Base-by-base conservation (phyloP, 2,113 vertebrate genomes). In the Motacilla tschutschensis region DNA sequence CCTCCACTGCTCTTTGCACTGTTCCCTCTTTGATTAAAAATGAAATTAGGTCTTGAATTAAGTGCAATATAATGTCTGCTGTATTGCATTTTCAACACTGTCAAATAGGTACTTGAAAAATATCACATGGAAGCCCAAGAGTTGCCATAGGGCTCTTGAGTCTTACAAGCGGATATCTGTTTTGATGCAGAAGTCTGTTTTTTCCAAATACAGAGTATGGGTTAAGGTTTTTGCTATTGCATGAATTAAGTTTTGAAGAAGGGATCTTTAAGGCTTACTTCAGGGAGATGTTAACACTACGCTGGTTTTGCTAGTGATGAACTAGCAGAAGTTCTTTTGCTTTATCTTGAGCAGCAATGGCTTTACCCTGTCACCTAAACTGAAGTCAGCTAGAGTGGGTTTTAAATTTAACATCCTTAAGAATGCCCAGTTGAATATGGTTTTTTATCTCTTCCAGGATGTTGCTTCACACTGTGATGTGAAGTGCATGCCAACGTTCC, bases 401-500 rank as follows among this genome's bases (percentile, higher is more conserved):
- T 69, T 25, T 88, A 50, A 79, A 19, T 62, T 20, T 44, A 53
- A 35, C 6, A 16, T 48, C 16, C 3, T 57, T 81, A 46, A 67
- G 14, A 48, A 72, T 65, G 17, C 16, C 19, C 6, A 74, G 7
- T 43, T 87, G 33, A 89, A 54, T 22, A 47, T 36, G 44, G 1
- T 4, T 28, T 87, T 79, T 76, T 44, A n/a, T 71, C 80, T 87
- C 36, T 93, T 95, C 28, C 76, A 99, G 99, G 99, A 99, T 2
- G 94, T 99, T 33, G 96, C 97, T 74, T 0, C 60, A 10, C 14
- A 66, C 1, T 99, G 97, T 17, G 80, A 88, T 2, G 97, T 99
- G 65, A 97, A 55, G 8, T 98, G 98, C 93, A 99, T 99, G 98
- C 99, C 99, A 47, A 99, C 98, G 5, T 99, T 99, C 96, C 96